Percentiles rank a stretch among this genome's conserved stretches.
Evolutionary conservation across 2,888 invertebrate species (phyloP).

Genomic region (Cynaeus angustus): DNA sequence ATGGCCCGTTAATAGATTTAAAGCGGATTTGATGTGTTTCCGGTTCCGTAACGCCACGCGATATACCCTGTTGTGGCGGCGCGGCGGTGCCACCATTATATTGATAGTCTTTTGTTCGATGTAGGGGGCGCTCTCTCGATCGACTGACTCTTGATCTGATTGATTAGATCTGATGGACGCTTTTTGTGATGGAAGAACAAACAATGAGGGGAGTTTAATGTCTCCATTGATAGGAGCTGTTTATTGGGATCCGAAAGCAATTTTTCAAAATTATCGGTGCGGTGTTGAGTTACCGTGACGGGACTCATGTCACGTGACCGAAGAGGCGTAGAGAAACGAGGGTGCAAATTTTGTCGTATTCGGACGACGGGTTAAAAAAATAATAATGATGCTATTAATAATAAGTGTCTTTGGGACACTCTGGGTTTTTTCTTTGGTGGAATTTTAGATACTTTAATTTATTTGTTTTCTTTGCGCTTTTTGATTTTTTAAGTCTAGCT

Average conservation of each 20-base stretch:
- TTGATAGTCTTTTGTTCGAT: constrained; percentile 54
- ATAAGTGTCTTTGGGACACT: too few species aligned
- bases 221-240: constrained; percentile 23
- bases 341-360: too few species aligned
- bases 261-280: too few species aligned
- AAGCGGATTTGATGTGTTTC: constrained; percentile 57
- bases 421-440: too few species aligned
- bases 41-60: constrained; percentile 47
- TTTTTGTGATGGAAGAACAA: constrained; percentile 41
- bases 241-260: not conserved
- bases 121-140: constrained; percentile 30
- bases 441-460: too few species aligned
- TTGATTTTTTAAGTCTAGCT: too few species aligned
- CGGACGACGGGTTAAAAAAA: too few species aligned
- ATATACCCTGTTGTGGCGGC: constrained; percentile 24
- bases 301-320: too few species aligned
- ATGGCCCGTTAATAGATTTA: constrained; percentile 57
- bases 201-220: constrained; percentile 34
- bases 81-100: constrained; percentile 42
- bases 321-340: too few species aligned
- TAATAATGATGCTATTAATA: too few species aligned
- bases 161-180: constrained; percentile 55
- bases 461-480: too few species aligned
- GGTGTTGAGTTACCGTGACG: too few species aligned
- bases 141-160: constrained; percentile 58